Evolutionary conservation across 2,888 invertebrate genomes (phyloP).

Genomic region (Suillia variegata): DNA sequence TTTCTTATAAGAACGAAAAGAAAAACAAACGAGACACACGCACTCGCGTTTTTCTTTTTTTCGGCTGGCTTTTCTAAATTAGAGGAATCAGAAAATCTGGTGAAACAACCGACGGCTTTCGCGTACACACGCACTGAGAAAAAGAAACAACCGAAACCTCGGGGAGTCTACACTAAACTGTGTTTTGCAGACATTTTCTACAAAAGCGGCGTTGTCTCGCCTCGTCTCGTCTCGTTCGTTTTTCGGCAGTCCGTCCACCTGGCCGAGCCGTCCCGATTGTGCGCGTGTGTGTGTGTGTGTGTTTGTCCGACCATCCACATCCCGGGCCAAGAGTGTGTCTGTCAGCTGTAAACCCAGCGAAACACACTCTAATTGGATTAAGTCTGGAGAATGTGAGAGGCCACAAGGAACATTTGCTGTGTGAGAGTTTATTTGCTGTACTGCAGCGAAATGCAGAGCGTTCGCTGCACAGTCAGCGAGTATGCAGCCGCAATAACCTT

Average conservation of each 20-base stretch:
- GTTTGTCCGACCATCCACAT: slow-evolving; percentile 15
- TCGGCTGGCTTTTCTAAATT: slow-evolving; percentile 19
- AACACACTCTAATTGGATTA: slow-evolving; percentile 34
- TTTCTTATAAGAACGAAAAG: no score
- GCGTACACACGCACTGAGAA: slow-evolving; percentile 34
- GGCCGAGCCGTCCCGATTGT: slow-evolving; percentile 12
- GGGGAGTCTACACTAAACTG: slow-evolving; percentile 52
- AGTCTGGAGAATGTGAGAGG: slow-evolving; percentile 10
- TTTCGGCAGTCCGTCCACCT: not conserved
- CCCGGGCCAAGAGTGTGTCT: not conserved
- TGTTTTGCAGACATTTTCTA: slow-evolving; percentile 44
- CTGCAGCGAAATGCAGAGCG: slow-evolving; percentile 3
- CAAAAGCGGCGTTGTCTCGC: slow-evolving; percentile 23
- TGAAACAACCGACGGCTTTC: slow-evolving; percentile 38
- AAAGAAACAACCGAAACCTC: slow-evolving; percentile 49
- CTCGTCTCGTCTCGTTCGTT: not conserved
- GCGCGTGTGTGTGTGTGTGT: slow-evolving; percentile 16
- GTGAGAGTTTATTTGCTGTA: no score
- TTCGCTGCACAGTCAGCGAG: slow-evolving; percentile 4
- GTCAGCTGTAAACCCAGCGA: slow-evolving; percentile 11
- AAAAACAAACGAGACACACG: no score
- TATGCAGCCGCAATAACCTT: slow-evolving; percentile 30
- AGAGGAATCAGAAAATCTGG: not conserved
- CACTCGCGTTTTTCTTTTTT: no score
- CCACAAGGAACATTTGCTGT: not conserved